A percentile compares a stretch with the other conserved stretches of the same genome.
Evolutionary conservation across 2,113 vertebrate species (phyloP).

Genomic region (Zeus faber): DNA sequence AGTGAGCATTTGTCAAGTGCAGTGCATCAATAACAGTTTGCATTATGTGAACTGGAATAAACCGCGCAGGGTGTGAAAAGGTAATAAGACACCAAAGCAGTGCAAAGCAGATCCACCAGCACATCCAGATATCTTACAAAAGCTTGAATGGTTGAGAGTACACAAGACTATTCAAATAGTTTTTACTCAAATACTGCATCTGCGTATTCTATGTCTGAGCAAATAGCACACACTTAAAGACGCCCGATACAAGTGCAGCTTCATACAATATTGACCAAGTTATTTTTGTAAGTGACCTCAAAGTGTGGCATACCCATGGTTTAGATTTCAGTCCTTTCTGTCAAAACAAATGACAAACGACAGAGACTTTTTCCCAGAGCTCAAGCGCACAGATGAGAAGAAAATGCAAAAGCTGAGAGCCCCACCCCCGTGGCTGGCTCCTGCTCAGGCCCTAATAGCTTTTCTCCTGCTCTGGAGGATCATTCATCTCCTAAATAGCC

Average conservation of each 20-base stretch:
- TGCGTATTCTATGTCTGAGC: constrained; percentile 7
- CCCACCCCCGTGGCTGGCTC: constrained; percentile 10
- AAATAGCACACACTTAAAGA: constrained; percentile 17
- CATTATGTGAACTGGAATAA: too few species aligned
- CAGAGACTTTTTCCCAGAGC: neutral
- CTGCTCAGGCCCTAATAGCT: constrained; percentile 38
- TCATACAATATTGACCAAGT: constrained; percentile 30
- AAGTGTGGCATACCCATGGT: constrained; percentile 7
- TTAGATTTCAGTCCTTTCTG: constrained; percentile 25
- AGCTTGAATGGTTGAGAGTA: too few species aligned
- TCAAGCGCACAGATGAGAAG: neutral
- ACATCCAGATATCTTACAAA: too few species aligned
- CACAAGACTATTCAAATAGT: too few species aligned
- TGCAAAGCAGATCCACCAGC: too few species aligned
- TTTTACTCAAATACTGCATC: too few species aligned
- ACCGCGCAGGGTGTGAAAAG: too few species aligned
- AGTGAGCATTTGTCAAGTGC: too few species aligned
- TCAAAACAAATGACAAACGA: constrained; percentile 36
- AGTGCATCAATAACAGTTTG: too few species aligned
- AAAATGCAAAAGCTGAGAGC: constrained; percentile 33
- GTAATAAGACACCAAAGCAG: too few species aligned
- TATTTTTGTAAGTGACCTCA: constrained; percentile 34
- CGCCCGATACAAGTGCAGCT: neutral
- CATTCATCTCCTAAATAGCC: constrained; percentile 42
- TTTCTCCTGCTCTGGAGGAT: constrained; percentile 31